Base-by-base conservation (phyloP, 2,888 invertebrate genomes). In the Poecilus cupreus region DNA sequence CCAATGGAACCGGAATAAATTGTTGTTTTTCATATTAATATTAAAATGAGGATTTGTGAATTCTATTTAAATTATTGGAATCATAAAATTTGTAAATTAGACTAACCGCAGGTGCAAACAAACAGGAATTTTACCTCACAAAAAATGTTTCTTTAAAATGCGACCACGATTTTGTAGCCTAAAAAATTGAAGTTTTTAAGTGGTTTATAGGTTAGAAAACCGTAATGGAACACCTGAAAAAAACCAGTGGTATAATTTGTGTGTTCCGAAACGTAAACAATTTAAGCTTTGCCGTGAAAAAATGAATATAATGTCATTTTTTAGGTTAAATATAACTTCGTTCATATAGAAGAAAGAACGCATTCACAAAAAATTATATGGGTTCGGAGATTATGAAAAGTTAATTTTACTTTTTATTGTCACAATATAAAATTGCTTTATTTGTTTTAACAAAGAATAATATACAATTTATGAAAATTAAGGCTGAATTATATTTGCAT, bases 251-350 rank as follows among this genome's bases (percentile, higher is more conserved):
- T 26, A 57, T 57, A 57, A 57, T 57, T 57, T 57, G 57, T 57
- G 57, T 57, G 57, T 57, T 24, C 24, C 26, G 13, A 60, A 60
- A 60, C 60, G 60, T 60, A 60, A 60, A 60, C 60, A 60, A 60
- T 60, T 60, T 60, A 26, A 26, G 5, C 60, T 13, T n/a, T 26
- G 24, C 20, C 16, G n/a, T 22, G 43, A 3, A 51, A 54, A 54
- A 54, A 22, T 20, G 18, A 54, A 60, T 26, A 57, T 57, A 43
- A 26, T 60, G 60, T 60, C 60, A 26, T 26, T 60, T 43, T 54
- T 60, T 60, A 26, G 60, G 22, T 54, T 54, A 54, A 32, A 0
- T 32, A 32, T 20, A 51, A 20, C 20, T 51, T 51, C 8, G 6
- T 20, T 51, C 18, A 51, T 20, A 51, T 20, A 51, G 3, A 51